phyloP scores from a whole-genome alignment of 64 coral and sea anemone species.

The Platygyra sinensis region DNA sequence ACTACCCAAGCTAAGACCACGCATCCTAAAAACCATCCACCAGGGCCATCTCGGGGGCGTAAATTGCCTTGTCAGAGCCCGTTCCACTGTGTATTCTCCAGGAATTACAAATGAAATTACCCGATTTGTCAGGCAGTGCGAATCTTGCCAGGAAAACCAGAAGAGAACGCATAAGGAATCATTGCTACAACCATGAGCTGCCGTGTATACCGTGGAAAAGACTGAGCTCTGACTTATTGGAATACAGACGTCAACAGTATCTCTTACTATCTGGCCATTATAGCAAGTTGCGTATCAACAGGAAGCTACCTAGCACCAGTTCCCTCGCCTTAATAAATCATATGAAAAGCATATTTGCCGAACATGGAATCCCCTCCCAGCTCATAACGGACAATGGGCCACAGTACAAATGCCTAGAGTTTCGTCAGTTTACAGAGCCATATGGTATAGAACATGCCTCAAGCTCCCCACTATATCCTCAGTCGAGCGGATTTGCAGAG shows the following conservation, averaged over 20 bases:
- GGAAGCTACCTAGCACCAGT: neutral
- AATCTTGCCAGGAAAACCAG: neutral
- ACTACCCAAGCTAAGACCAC: slow-evolving; percentile 27
- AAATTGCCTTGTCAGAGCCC: slow-evolving; percentile 66
- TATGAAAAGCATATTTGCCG: too few species aligned
- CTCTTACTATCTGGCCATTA: neutral
- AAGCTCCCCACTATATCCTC: too few species aligned
- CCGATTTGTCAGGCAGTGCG: slow-evolving; percentile 18
- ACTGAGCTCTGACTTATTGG: slow-evolving; percentile 42
- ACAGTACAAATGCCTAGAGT: too few species aligned
- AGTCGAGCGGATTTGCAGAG: neutral
- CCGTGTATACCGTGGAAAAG: slow-evolving; percentile 58
- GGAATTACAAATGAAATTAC: slow-evolving; percentile 62
- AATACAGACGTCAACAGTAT: slow-evolving; percentile 36
- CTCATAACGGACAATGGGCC: too few species aligned
- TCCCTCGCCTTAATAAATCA: neutral
- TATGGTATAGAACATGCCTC: too few species aligned
- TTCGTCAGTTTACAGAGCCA: too few species aligned
- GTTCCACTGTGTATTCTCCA: slow-evolving; percentile 57
- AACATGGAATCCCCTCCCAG: too few species aligned
- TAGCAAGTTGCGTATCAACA: neutral
- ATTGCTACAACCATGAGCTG: slow-evolving; percentile 17
- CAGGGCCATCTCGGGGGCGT: slow-evolving; percentile 60
- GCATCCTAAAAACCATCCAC: slow-evolving; percentile 57
- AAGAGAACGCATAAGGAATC: too few species aligned